Base-by-base conservation (phyloP, 2,888 invertebrate species). In the Cabera pusaria region DNA sequence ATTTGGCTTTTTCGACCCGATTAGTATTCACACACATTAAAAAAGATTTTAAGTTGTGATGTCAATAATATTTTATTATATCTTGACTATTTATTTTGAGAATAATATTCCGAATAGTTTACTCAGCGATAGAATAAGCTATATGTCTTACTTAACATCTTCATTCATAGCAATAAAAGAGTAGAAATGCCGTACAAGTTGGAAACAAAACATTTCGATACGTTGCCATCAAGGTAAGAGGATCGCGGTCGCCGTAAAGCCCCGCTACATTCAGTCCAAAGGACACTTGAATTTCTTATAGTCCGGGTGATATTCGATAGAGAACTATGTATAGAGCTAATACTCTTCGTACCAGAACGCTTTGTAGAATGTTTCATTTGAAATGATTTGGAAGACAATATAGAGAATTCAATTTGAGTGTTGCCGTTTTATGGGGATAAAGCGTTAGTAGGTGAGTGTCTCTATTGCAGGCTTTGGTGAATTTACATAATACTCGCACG, bases 401-500 rank as follows among this genome's bases (percentile, higher is more conserved):
- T 52, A 40, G 42, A 49, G 51, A 56, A 64, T 64, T 63, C 52
- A 54, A 60, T 64, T 60, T 40, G 41, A 59, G 48, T 49, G 48
- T 33, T 54, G 45, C 55, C 59, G 31, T 50, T 63, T 60, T 58
- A 52, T 55, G 43, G 41, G 46, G 47, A 49, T 51, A 47, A 58
- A 56, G 49, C 51, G 53, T 65, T 59, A 63, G 58, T 66, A 55
- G 59, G 55, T 62, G 54, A 59, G 57, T 62, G 57, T 68, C 61
- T 65, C 62, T 64, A 68, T 65, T 59, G 61, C 63, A 53, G 64
- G 64, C 64, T 68, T 69, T 66, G 56, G 59, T 48, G 56, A 64
- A 82, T 83, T 79, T 82, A 69, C 76, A 82, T 83, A 83, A 79
- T 79, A 73, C 64, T 64, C 59, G 57, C 51, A 64, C 67, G 70